Evolutionary conservation across 1,140 invertebrate genomes (phyloP).

Genomic region (Chelonus insularis): DNA sequence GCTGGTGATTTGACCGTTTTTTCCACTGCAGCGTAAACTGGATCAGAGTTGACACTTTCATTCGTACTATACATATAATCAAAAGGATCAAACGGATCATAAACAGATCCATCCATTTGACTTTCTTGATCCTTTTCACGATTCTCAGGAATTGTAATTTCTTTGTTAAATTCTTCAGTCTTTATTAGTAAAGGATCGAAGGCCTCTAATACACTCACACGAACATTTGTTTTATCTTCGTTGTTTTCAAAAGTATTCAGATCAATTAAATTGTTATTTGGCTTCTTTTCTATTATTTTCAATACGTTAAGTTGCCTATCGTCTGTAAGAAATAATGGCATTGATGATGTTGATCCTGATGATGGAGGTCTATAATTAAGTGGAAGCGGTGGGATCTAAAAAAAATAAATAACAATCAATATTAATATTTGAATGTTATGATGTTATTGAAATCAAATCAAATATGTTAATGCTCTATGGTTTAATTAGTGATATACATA

Average conservation of each 20-base stretch:
- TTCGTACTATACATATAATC: conserved; percentile 80
- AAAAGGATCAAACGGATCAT: conserved; percentile 84
- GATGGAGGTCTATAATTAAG: conserved; percentile 48
- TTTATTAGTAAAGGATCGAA: conserved; percentile 78
- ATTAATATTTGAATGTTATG: too few relatives aligned
- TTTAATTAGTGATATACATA: too few relatives aligned
- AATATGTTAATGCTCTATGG: too few relatives aligned
- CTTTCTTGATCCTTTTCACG: conserved; percentile 32
- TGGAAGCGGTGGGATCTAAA: conserved; percentile 58
- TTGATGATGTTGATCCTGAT: conserved; percentile 24
- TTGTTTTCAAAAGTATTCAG: conserved; percentile 55
- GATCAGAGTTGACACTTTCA: conserved; percentile 73
- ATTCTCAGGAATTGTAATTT: conserved; percentile 26
- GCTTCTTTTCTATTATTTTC: conserved; percentile 59
- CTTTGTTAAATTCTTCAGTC: conserved; percentile 48
- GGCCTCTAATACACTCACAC: conserved; percentile 80
- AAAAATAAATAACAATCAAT: conserved; percentile 17
- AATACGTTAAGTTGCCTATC: conserved; percentile 54
- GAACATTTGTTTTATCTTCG: conserved; percentile 65
- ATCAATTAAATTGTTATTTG: conserved; percentile 65
- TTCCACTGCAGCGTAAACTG: conserved; percentile 75
- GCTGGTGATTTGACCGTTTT: conserved; percentile 66
- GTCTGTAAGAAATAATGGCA: conserved; percentile 40
- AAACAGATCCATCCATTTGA: conserved; percentile 71
- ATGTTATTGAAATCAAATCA: too few relatives aligned